Percentiles rank a stretch among this genome's conserved stretches.
Conservation (phyloP, 2,113 vertebrate genomes). For the Ageneiosus marmoratus region DNA sequence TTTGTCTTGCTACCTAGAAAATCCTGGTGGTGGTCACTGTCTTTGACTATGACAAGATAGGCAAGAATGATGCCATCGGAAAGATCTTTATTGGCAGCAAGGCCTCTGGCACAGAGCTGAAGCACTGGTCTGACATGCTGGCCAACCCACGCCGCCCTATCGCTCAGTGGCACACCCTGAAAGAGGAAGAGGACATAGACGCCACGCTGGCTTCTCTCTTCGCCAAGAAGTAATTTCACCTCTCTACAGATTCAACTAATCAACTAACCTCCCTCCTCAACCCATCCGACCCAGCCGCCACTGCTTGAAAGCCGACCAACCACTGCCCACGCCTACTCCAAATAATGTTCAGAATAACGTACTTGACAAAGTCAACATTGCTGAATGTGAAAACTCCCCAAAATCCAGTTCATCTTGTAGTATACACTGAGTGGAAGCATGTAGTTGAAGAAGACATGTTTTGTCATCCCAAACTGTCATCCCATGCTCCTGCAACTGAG, state of each 20-base stretch:
- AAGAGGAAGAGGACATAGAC: constrained; percentile 95
- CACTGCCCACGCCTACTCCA: constrained; percentile 55
- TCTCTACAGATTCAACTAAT: constrained; percentile 49
- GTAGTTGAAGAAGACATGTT: constrained; percentile 6
- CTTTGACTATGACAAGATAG: constrained; percentile 98
- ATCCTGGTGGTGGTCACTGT: constrained; percentile 95
- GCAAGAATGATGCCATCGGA: constrained; percentile 97
- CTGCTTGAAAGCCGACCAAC: constrained; percentile 73
- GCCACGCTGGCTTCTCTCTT: constrained; percentile 78
- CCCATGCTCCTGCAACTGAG: constrained; percentile 18
- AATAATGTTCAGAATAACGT: constrained; percentile 60
- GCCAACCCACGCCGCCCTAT: constrained; percentile 94
- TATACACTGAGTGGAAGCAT: constrained; percentile 26
- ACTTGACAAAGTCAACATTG: constrained; percentile 42
- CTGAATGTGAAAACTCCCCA: constrained; percentile 34
- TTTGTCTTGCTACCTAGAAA: constrained; percentile 75
- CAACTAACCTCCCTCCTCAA: constrained; percentile 64
- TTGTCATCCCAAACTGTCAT: neutral
- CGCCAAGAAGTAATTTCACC: constrained; percentile 87
- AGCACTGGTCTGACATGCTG: constrained; percentile 99
- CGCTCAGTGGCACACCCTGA: constrained; percentile 95
- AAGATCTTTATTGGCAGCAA: constrained; percentile 96
- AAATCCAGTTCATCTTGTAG: constrained; percentile 22
- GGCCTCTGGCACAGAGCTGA: constrained; percentile 84
- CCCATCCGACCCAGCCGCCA: constrained; percentile 63